Evolutionary conservation across 2,888 invertebrate species (phyloP).

Genomic region (Schizotus pectinicornis): DNA sequence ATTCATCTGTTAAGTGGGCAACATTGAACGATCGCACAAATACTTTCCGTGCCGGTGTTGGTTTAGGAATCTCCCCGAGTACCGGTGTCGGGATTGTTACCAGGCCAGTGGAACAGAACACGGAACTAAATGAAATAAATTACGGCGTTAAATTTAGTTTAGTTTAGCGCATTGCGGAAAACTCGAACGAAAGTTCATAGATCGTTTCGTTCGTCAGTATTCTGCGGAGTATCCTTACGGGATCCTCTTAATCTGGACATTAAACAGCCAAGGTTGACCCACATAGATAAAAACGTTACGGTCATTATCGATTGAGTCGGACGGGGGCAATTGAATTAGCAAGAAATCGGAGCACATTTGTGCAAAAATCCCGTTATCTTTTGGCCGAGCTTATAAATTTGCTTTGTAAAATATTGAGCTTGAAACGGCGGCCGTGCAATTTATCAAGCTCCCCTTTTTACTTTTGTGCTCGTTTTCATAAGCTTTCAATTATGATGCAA

Average conservation of each 20-base stretch:
- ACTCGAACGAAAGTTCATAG: conserved; percentile 26
- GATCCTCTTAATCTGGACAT: conserved; percentile 26
- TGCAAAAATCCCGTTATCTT: conserved; percentile 6
- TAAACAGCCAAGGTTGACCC: conserved; percentile 25
- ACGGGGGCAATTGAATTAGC: conserved; percentile 8
- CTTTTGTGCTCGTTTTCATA: conserved; percentile 9
- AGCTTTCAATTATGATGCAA: conserved; percentile 22
- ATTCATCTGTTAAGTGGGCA: no score
- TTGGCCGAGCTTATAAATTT: conserved; percentile 19
- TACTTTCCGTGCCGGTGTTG: no score
- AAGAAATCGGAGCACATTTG: neutral
- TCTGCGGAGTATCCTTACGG: conserved; percentile 20
- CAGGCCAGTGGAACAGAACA: conserved; percentile 18
- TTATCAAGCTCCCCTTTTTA: conserved; percentile 22
- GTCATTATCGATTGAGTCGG: conserved; percentile 15
- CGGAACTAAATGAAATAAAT: conserved; percentile 31
- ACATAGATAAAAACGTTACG: conserved; percentile 23
- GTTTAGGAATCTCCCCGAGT: neutral
- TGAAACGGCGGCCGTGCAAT: conserved; percentile 8
- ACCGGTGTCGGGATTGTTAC: conserved; percentile 18
- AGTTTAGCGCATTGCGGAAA: conserved; percentile 31
- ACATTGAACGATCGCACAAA: no score
- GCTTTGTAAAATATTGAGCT: conserved; percentile 11
- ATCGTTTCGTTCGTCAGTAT: conserved; percentile 27
- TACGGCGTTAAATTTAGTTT: conserved; percentile 26